phyloP scores from a whole-genome alignment of 2,113 vertebrate species.

The Odobenus rosmarus region DNA sequence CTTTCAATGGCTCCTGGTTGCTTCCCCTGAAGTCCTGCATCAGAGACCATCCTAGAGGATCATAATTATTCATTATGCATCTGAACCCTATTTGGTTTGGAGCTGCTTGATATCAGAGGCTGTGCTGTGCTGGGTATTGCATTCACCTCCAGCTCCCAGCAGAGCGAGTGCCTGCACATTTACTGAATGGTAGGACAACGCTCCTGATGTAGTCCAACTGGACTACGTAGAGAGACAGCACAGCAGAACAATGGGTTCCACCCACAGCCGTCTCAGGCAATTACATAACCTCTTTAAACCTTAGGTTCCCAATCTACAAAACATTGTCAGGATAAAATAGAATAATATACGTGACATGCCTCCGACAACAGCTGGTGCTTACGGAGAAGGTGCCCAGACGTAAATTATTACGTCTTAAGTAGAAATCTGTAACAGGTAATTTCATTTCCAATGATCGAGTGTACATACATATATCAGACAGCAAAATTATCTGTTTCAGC shows the following conservation, averaged over 20 bases:
- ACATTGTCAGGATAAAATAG: not conserved
- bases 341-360: not conserved
- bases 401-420: not conserved
- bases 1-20: not conserved
- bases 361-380: not conserved
- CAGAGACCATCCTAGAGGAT: not conserved
- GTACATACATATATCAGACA: not conserved
- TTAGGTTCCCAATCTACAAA: not conserved
- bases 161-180: not conserved
- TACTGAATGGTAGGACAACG: not conserved
- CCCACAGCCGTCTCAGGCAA: not conserved
- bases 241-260: not conserved
- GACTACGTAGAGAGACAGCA: not conserved
- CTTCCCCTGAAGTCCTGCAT: not conserved
- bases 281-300: not conserved
- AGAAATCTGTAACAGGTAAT: not conserved
- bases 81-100: not conserved
- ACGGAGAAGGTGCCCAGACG: not conserved
- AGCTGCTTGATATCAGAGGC: not conserved
- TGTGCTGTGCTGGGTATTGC: not conserved
- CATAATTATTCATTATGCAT: not conserved
- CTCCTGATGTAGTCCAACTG: not conserved
- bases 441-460: not conserved
- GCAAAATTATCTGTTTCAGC: not conserved
- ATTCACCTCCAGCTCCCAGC: not conserved